A percentile compares a stretch with the other conserved stretches of the same genome.
Conservation (phyloP, 2,797 vertebrate genomes). For the Diceros bicornis region DNA sequence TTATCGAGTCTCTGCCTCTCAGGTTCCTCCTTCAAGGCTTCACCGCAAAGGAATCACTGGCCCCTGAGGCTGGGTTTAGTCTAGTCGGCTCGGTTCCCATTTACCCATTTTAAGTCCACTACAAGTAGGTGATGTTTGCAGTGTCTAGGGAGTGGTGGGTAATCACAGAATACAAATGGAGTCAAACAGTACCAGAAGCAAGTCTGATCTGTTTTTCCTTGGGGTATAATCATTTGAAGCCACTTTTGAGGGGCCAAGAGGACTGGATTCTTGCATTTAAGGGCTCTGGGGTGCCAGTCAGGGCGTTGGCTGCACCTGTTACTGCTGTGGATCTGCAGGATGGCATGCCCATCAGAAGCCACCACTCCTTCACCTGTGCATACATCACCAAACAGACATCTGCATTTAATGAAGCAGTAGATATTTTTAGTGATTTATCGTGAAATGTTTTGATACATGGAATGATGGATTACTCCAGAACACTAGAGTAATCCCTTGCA, state of each 20-base stretch:
- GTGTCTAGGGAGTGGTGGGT: neutral
- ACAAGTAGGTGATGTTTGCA: neutral
- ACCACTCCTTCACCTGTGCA: neutral
- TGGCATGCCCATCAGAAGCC: neutral
- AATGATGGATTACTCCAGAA: neutral
- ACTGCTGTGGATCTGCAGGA: neutral
- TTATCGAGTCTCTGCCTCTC: neutral
- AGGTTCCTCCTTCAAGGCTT: neutral
- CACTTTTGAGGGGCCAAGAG: neutral
- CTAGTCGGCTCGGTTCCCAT: neutral
- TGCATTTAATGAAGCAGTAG: neutral
- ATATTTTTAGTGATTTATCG: conserved; percentile 45
- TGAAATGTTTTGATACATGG: conserved; percentile 47
- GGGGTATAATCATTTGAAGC: neutral
- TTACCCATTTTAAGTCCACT: neutral
- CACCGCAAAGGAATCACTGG: neutral
- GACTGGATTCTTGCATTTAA: neutral
- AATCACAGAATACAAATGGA: neutral
- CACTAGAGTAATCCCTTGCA: conserved; percentile 35
- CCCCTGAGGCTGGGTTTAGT: neutral
- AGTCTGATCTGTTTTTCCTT: neutral
- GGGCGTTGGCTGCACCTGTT: neutral
- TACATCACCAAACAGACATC: neutral
- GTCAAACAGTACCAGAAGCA: conserved; percentile 12
- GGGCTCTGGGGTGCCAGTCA: neutral